A percentile compares a stretch with the other conserved stretches of the same genome.
Evolutionary conservation across 2,888 invertebrate species (phyloP).

Genomic region (Hyalella azteca): DNA sequence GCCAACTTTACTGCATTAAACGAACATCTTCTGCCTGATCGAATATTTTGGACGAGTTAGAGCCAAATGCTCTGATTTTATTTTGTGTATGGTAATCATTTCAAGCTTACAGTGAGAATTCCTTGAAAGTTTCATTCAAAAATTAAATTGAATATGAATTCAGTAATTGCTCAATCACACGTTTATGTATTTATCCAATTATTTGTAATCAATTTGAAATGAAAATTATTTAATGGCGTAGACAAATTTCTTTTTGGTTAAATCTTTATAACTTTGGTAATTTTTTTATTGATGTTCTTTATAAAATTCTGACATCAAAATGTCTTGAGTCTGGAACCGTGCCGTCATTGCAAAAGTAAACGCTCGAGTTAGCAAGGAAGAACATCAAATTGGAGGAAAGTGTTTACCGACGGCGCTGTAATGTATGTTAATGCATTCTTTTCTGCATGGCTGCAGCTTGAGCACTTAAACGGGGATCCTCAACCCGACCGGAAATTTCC

Average conservation of each 20-base stretch:
- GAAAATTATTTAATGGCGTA: background rate
- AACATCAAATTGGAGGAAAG: background rate
- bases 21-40: too few relatives aligned
- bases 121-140: too few relatives aligned
- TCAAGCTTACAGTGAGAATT: too few relatives aligned
- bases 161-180: too few relatives aligned
- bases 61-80: too few relatives aligned
- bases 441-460: conserved; percentile 9
- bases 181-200: too few relatives aligned
- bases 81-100: too few relatives aligned
- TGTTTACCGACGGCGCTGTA: conserved; percentile 7
- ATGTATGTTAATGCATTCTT: conserved; percentile 24
- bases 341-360: background rate
- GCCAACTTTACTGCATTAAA: too few relatives aligned
- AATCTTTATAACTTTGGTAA: background rate
- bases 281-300: background rate
- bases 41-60: too few relatives aligned
- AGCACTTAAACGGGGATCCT: conserved; percentile 6
- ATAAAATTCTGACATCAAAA: background rate
- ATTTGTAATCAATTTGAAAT: too few relatives aligned
- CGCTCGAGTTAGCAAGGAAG: background rate
- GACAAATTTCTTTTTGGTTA: background rate
- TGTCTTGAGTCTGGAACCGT: background rate
- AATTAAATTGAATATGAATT: too few relatives aligned
- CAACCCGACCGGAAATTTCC: background rate